phyloP scores from a whole-genome alignment of 2,797 vertebrate genomes.

The Cynodonichthys magdalenae region DNA sequence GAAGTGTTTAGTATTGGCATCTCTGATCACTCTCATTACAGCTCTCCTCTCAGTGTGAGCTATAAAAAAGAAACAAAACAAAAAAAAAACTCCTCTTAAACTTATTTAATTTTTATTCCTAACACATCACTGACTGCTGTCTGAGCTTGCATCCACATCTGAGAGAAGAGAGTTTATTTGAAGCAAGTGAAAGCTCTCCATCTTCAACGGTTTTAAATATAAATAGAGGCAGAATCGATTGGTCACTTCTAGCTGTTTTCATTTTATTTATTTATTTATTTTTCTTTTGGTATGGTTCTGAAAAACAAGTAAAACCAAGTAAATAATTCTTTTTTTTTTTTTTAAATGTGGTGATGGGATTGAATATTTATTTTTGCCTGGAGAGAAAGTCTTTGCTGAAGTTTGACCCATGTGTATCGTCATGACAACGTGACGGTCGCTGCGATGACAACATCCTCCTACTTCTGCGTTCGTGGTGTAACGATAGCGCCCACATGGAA shows the following conservation, averaged over 20 bases:
- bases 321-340: constrained; percentile 68
- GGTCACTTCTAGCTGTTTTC: too few relatives aligned
- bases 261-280: too few relatives aligned
- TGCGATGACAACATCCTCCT: constrained; percentile 62
- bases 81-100: constrained; percentile 40
- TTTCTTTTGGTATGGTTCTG: too few relatives aligned
- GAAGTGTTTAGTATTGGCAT: constrained; percentile 74
- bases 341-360: constrained; percentile 50
- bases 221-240: constrained; percentile 69
- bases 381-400: constrained; percentile 55
- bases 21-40: constrained; percentile 76
- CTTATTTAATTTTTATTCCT: constrained; percentile 76
- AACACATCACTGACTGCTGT: constrained; percentile 74
- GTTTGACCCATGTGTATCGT: constrained; percentile 60
- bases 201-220: constrained; percentile 70
- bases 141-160: constrained; percentile 68
- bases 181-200: constrained; percentile 51
- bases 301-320: too few relatives aligned
- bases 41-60: constrained; percentile 53
- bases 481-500: constrained; percentile 47
- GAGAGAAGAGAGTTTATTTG: constrained; percentile 68
- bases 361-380: constrained; percentile 65
- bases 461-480: constrained; percentile 40
- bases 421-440: constrained; percentile 52
- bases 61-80: too few relatives aligned